Base-by-base conservation (phyloP, 2,888 invertebrate genomes). In the Temnothorax rugatulus region DNA sequence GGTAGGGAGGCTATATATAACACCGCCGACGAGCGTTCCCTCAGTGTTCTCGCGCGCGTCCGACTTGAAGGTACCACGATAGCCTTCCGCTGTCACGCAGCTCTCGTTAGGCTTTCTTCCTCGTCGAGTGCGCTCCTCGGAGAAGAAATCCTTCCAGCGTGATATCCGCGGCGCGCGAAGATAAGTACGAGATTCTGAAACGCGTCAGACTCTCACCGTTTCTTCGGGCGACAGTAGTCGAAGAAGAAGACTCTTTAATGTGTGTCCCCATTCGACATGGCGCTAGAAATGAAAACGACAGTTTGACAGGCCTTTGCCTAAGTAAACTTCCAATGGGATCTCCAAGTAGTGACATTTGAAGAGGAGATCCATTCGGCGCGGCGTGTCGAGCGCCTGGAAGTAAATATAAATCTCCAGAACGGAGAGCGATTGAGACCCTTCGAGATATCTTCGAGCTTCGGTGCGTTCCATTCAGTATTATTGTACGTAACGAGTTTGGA, bases 1-100 rank as follows among this genome's bases (percentile, higher is more conserved):
- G 47, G 89, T 79, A 76, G 89, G 89, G 83, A 66, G 71, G 25
- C 71, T 89, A 87, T 89, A 89, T 82, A 89, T 50, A 15, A 4
- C 15, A 63, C 54, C 63, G 38, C n/a, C 41, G 82, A 61, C 29
- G 79, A 66, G 44, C 47, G 34, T 44, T 41, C 74, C 77, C 69
- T 76, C 89, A 89, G 89, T 89, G 11, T 38, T 57, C 64, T 84
- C 88, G 88, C 82, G 89, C 66, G 83, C 83, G 52, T 81, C 63
- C n/a, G 5, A 21, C 50, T 8, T 2, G 59, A 15, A 59, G 44
- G 81, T 57, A 15, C 29, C 8, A n/a, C 25, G 38, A 34, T 8
- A 5, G 61, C 1, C 47, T 38, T 18, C 34, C 21, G 21, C 9
- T 47, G 4, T n/a, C n/a, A 29, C 50, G 11, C 50, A 29, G 2